These are phyloP conservation scores for Sphinx pinastri DNA, from an alignment of 2,888 invertebrate genomes.

Conservation along the genomic window DNA sequence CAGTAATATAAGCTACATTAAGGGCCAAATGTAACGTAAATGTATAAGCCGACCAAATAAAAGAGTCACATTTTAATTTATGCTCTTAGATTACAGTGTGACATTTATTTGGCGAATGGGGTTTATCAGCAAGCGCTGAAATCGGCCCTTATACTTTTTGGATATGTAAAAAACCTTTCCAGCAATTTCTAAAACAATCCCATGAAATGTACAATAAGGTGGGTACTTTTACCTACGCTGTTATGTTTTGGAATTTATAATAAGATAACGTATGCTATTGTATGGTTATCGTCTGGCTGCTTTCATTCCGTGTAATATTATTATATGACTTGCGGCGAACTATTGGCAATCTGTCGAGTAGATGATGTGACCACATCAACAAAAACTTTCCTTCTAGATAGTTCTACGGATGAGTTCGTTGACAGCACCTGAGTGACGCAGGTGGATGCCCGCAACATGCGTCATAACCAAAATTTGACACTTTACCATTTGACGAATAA, in stretches of 20 bases:
- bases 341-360: not conserved
- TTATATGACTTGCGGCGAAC: too few relatives aligned
- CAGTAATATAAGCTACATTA: too few relatives aligned
- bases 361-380: not conserved
- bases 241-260: not conserved
- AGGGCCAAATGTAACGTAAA: too few relatives aligned
- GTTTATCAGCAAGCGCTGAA: too few relatives aligned
- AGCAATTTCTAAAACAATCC: too few relatives aligned
- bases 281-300: not conserved
- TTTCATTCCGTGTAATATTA: not conserved
- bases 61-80: too few relatives aligned
- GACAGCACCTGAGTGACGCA: constrained; percentile 63
- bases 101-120: too few relatives aligned
- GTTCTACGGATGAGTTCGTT: constrained; percentile 48
- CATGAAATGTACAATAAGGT: too few relatives aligned
- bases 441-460: constrained; percentile 51
- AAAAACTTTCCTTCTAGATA: not conserved
- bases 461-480: constrained; percentile 59
- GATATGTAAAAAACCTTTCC: too few relatives aligned
- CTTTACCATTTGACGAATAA: constrained; percentile 52
- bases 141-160: too few relatives aligned
- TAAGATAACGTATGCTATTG: not conserved
- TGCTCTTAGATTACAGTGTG: too few relatives aligned
- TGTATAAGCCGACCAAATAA: too few relatives aligned
- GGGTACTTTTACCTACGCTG: not conserved